These are phyloP conservation scores for Atta cephalotes DNA, from an alignment of 1,140 invertebrate genomes.

Conservation along the genomic window DNA sequence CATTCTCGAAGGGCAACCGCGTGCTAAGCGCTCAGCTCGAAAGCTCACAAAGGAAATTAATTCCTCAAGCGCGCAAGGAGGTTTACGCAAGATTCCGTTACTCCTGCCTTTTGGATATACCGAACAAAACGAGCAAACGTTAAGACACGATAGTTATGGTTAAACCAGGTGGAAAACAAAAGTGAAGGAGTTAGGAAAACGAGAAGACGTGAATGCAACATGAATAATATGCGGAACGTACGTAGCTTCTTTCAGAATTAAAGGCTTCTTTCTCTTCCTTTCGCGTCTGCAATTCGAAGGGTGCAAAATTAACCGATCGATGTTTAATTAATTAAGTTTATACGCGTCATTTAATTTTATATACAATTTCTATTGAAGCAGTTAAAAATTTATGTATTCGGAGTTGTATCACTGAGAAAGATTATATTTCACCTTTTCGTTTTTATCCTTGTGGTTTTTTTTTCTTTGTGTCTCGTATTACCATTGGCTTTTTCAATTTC, in stretches of 20 bases:
- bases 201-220: background rate
- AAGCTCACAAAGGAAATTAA: constrained; percentile 79
- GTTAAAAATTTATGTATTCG: background rate
- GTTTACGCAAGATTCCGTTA: constrained; percentile 51
- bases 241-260: background rate
- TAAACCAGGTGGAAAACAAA: background rate
- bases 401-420: background rate
- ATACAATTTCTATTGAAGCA: background rate
- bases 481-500: constrained; percentile 34
- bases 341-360: background rate
- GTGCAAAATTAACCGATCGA: background rate
- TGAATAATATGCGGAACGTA: background rate
- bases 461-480: background rate
- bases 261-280: background rate
- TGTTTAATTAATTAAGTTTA: background rate
- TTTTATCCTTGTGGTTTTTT: background rate
- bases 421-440: background rate
- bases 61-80: constrained; percentile 62
- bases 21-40: constrained; percentile 66
- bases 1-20: constrained; percentile 69
- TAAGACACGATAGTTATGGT: constrained; percentile 24
- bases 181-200: background rate
- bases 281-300: background rate
- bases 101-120: constrained; percentile 15
- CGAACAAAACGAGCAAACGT: constrained; percentile 55